A percentile compares a stretch with the other conserved stretches of the same genome.
Evolutionary conservation across 2,888 invertebrate species (phyloP).

Genomic region (Latheticus oryzae): DNA sequence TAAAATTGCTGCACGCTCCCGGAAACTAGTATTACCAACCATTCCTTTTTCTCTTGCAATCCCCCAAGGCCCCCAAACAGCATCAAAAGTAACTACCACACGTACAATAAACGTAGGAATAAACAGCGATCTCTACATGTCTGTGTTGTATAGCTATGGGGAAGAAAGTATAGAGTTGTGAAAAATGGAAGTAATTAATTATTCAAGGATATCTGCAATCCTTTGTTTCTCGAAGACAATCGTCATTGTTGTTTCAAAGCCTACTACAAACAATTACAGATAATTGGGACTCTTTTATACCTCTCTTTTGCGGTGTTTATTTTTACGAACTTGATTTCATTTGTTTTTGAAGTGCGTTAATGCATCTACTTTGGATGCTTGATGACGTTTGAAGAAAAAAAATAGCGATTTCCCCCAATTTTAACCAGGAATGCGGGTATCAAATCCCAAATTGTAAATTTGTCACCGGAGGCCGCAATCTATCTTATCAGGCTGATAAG

Average conservation of each 20-base stretch:
- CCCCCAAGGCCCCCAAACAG: conserved; percentile 49
- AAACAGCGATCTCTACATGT: conserved; percentile 55
- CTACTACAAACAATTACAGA: conserved; percentile 54
- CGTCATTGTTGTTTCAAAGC: conserved; percentile 57
- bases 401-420: conserved; percentile 25
- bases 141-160: conserved; percentile 46
- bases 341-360: conserved; percentile 27
- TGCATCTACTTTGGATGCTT: conserved; percentile 20
- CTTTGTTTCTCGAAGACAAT: conserved; percentile 57
- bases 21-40: conserved; percentile 61
- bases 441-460: conserved; percentile 64
- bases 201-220: conserved; percentile 54
- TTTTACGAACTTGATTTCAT: conserved; percentile 48
- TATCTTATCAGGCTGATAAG: conserved; percentile 64
- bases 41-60: conserved; percentile 53
- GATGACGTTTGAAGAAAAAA: conserved; percentile 29
- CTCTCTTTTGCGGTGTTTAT: conserved; percentile 46
- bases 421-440: conserved; percentile 37
- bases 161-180: conserved; percentile 54
- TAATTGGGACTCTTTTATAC: conserved; percentile 59
- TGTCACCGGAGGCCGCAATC: conserved; percentile 63
- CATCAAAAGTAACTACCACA: conserved; percentile 60
- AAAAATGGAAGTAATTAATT: conserved; percentile 57
- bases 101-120: conserved; percentile 60
- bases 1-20: conserved; percentile 60